These are phyloP conservation scores for Anoplophora glabripennis DNA, from an alignment of 1,140 invertebrate species.

Conservation along the genomic window DNA sequence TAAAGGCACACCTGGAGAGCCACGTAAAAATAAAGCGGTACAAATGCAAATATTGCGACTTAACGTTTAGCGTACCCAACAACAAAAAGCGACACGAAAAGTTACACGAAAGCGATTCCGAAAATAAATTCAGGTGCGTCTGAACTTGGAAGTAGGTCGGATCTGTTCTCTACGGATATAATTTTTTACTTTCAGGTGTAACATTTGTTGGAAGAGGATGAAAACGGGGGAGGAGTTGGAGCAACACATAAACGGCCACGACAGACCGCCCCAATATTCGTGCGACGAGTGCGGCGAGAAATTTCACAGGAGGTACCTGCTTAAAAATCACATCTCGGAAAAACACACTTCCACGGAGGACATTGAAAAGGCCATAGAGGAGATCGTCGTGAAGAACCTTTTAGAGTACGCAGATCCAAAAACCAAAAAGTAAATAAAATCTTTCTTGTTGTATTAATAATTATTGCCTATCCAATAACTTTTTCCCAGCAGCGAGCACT, in stretches of 20 bases:
- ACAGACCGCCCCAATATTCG: neutral
- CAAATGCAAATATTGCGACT: neutral
- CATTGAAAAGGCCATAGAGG: conserved; percentile 16
- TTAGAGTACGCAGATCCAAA: too few species aligned
- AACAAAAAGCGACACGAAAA: neutral
- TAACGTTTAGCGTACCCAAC: neutral
- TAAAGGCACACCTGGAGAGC: conserved; percentile 62
- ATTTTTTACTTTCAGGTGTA: neutral
- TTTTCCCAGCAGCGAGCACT: too few species aligned
- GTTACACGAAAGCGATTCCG: neutral
- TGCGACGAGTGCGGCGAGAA: conserved; percentile 13
- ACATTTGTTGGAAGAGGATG: neutral
- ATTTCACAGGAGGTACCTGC: conserved; percentile 12
- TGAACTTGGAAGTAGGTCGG: neutral
- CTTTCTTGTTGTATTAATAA: too few species aligned
- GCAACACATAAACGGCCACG: neutral
- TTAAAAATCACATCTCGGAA: conserved; percentile 6
- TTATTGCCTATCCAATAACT: too few species aligned
- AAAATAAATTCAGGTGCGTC: neutral
- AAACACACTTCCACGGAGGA: conserved; percentile 10
- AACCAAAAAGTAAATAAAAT: too few species aligned
- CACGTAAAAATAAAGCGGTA: neutral
- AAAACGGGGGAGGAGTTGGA: neutral
- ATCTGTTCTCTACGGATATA: neutral
- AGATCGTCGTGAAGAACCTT: neutral